Conservation (phyloP, 2,888 invertebrate species). For the Stramonita haemastoma region DNA sequence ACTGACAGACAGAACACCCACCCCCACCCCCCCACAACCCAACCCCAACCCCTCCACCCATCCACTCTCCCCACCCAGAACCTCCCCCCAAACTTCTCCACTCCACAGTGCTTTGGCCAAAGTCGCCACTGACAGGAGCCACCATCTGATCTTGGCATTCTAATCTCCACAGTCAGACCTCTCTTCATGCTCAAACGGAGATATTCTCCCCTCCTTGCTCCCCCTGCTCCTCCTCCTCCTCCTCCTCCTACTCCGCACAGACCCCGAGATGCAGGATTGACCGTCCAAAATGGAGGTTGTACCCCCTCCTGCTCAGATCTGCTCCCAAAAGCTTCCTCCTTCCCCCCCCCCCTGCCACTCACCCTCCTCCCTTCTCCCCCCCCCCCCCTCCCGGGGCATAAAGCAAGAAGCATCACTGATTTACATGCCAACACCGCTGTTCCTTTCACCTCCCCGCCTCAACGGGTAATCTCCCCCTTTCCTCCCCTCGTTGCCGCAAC, state of each 20-base stretch:
- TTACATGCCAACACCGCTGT: slow-evolving; percentile 8
- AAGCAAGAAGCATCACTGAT: slow-evolving; percentile 16
- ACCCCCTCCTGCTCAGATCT: slow-evolving; percentile 8
- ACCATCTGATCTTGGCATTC: slow-evolving; percentile 5
- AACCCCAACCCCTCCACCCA: background rate
- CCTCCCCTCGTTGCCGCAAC: slow-evolving; percentile 8
- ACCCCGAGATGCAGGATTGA: slow-evolving; percentile 3
- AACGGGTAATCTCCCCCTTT: background rate
- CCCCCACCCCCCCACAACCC: too few species aligned
- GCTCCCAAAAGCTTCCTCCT: too few species aligned
- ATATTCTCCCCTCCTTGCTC: background rate
- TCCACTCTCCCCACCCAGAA: background rate
- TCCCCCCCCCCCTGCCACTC: background rate
- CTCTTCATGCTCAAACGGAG: slow-evolving; percentile 2
- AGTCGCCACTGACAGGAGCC: background rate
- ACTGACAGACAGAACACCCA: background rate
- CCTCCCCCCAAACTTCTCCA: background rate
- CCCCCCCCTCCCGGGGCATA: background rate
- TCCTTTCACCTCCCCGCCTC: slow-evolving; percentile 2
- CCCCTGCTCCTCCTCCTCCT: background rate
- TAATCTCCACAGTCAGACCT: slow-evolving; percentile 19
- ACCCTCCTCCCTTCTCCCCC: background rate
- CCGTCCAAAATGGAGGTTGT: slow-evolving; percentile 18
- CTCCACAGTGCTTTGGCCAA: background rate
- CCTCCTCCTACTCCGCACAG: background rate